Evolutionary conservation across 1,140 invertebrate species (phyloP), one percentile per base, ranked within the genome.

Genomic region (Neuroterus valhalla): DNA sequence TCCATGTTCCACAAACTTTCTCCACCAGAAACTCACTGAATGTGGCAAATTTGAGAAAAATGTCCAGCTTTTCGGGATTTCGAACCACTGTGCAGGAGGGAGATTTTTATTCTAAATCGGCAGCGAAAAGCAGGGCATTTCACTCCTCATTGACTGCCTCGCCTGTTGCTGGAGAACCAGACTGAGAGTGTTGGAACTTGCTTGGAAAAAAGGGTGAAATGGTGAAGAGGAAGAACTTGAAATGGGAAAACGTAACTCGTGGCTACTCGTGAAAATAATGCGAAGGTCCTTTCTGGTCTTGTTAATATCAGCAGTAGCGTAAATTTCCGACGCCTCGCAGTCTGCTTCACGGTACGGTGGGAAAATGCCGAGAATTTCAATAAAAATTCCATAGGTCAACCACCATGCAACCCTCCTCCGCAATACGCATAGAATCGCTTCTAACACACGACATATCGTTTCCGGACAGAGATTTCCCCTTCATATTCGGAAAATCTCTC

Each of bases 321-420:
- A 62, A 62, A 23, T n/a, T 31, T 15, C 48, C 48, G 12, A 50
- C 48, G 17, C 19, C 46, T 6, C 21, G 48, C 48, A 50, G 23
- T 62, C 55, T 14, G 26, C 23, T 26, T 62, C 31, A 15, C 15
- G 3, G 21, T 62, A 14, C 26, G 12, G 21, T n/a, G 26, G 23
- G 31, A 62, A 62, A 62, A 31, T 26, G 55, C 12, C 26, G 55
- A 62, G 55, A 62, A 62, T 62, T 62, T 62, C 55, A 62, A 62
- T 62, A 62, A 62, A 62, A 62, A 62, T 62, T 62, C 55, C 55
- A 62, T 62, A 31, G 55, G 55, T 62, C 55, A 62, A 62, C 55
- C 55, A 26, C 55, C 5, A n/a, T 50, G 19, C 21, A 50, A 50
- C 48, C 48, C 21, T 21, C 8, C 48, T 17, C 17, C 19, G 17